A percentile compares a stretch with the other conserved stretches of the same genome.
Conservation (phyloP, 1,140 invertebrate species). For the Tetragonula clypearis region DNA sequence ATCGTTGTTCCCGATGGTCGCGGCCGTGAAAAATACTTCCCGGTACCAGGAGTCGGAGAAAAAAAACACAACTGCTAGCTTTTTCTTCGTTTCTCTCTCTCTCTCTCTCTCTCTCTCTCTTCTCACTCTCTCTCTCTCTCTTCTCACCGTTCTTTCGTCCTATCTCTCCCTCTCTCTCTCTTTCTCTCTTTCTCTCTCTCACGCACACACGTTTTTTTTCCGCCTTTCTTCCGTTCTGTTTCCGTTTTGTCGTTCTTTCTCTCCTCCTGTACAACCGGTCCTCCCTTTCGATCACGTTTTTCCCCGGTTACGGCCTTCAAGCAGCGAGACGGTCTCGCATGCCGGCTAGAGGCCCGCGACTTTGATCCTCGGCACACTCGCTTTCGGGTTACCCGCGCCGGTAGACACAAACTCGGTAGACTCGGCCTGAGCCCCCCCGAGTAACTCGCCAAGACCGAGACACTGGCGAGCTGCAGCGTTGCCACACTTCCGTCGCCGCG, state of each 20-base stretch:
- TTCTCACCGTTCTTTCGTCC: background rate
- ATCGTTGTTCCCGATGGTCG: conserved; percentile 21
- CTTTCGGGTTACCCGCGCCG: conserved; percentile 78
- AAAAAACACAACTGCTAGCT: background rate
- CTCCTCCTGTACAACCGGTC: conserved; percentile 40
- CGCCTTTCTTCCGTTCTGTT: conserved; percentile 27
- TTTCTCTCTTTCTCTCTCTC: conserved; percentile 22
- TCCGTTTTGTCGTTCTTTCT: conserved; percentile 14
- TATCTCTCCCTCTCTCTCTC: background rate
- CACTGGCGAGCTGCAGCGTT: conserved; percentile 75
- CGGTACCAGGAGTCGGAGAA: background rate
- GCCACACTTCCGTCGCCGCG: conserved; percentile 73
- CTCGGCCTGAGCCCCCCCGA: conserved; percentile 76
- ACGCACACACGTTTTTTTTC: conserved; percentile 31
- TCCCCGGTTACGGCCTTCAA: conserved; percentile 57
- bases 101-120: background rate
- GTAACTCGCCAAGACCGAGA: conserved; percentile 78
- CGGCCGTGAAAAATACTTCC: conserved; percentile 26
- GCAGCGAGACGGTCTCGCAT: conserved; percentile 68
- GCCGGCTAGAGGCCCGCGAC: conserved; percentile 66
- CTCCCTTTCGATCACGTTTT: conserved; percentile 46
- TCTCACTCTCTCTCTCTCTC: conserved; percentile 27
- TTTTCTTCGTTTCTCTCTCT: conserved; percentile 57
- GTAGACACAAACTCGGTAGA: conserved; percentile 80
- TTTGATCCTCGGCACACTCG: conserved; percentile 74